These are phyloP conservation scores for Telmatochromis sp. DNA, from an alignment of 2,113 vertebrate species.

Conservation along the genomic window DNA sequence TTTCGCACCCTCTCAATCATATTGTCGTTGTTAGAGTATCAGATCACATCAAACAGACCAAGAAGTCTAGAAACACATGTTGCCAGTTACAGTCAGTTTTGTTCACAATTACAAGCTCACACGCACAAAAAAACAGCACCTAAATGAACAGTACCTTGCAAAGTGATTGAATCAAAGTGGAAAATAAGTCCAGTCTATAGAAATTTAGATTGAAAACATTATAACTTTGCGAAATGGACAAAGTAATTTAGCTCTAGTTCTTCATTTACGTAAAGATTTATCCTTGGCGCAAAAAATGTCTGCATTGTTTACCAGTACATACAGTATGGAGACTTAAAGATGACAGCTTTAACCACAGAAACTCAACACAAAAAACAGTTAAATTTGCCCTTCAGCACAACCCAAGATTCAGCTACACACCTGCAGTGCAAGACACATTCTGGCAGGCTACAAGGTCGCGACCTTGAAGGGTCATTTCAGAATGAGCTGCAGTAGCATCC, in stretches of 20 bases:
- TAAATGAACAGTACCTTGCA: not conserved
- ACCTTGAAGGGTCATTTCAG: not conserved
- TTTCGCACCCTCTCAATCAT: not conserved
- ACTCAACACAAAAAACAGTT: not conserved
- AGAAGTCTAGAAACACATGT: conserved; percentile 74
- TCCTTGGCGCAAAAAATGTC: not conserved
- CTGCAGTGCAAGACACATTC: not conserved
- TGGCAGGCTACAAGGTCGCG: not conserved
- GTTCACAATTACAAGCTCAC: conserved; percentile 67
- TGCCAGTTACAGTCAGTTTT: conserved; percentile 77
- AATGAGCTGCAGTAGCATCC: not conserved
- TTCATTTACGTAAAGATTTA: not conserved
- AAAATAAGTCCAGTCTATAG: not conserved
- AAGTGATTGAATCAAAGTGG: not conserved
- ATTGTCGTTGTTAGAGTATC: not conserved
- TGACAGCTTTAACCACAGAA: not conserved
- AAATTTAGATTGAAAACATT: not conserved
- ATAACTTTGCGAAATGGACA: not conserved
- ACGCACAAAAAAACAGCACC: conserved; percentile 62
- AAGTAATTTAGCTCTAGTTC: not conserved
- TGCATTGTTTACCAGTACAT: not conserved
- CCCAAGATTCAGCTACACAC: not conserved
- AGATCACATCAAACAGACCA: conserved; percentile 45
- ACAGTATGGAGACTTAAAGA: not conserved
- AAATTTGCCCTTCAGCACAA: not conserved